Evolutionary conservation across 2,113 vertebrate species (phyloP), one percentile per base, ranked within the genome.

Genomic region (Myotis brandtii): DNA sequence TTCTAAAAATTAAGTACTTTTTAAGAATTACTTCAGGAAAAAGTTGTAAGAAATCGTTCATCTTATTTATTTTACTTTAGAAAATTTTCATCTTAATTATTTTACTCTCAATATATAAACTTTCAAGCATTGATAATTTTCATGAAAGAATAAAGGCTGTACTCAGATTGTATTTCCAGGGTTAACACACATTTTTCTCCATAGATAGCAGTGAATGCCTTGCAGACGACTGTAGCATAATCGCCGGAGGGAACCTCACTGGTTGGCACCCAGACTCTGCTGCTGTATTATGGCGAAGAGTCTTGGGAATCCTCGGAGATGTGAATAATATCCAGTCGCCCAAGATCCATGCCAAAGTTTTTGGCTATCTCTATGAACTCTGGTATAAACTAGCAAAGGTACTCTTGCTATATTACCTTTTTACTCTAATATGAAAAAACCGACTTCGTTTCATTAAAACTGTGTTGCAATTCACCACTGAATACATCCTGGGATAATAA

Each of bases 351-450:
- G 99, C 99, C 87, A 99, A 98, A 98, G 99, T 99, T 91, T 99
- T 99, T 97, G 98, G 98, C 46, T 99, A 99, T 97, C 99, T 99
- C 72, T 99, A 99, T 96, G 99, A 99, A 86, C 98, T 99, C 90
- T 99, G 99, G 99, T 99, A 99, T 96, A 99, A 99, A 97, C 98
- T 99, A 86, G 99, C 99, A 82, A 99, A 99, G 99, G 99, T 99
- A 98, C 54, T 87, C 84, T 69, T 88, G 0, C 76, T 18, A 6
- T 52, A 3, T 83, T 93, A 94, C 2, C 0, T 89, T 46, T 82
- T 82, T 85, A 70, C 76, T 93, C 14, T 96, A 46, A 79, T 18
- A 4, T 4, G 75, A 9, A 0, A 0, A 77, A 62, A 18, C 30
- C 27, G 13, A 30, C n/a, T 32, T 37, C 37, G 18, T 95, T 88